These are phyloP conservation scores for Galendromus occidentalis DNA, from an alignment of 1,140 invertebrate species.

Conservation along the genomic window DNA sequence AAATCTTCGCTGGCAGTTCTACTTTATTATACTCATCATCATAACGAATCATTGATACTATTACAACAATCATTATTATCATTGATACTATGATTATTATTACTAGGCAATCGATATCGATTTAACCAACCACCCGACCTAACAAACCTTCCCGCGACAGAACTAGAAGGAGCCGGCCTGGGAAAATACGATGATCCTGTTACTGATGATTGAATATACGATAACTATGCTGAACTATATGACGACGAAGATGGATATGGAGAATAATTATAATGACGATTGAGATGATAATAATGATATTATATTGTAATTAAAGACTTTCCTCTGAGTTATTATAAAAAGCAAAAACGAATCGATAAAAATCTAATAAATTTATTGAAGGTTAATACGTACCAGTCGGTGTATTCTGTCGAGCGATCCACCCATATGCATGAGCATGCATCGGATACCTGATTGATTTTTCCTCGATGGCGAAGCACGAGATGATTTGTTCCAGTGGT, in stretches of 20 bases:
- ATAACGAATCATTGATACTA: background rate
- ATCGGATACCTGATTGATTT: no score
- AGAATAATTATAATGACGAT: no score
- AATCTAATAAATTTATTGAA: constrained; percentile 12
- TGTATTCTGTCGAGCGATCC: background rate
- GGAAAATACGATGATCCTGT: background rate
- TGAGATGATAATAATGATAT: background rate
- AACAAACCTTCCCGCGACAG: background rate
- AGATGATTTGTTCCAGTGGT: no score
- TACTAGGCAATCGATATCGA: no score
- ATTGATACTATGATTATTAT: background rate
- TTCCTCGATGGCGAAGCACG: no score
- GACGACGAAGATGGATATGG: background rate
- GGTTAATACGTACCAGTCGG: background rate
- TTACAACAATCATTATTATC: background rate
- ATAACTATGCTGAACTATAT: background rate
- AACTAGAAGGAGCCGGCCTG: background rate
- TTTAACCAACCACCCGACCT: no score
- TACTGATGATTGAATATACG: constrained; percentile 8
- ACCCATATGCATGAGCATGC: no score
- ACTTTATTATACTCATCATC: no score
- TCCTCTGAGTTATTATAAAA: constrained; percentile 11
- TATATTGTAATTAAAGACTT: constrained; percentile 10
- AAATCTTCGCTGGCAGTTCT: no score
- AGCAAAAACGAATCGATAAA: background rate